Percentiles rank a stretch among this genome's conserved stretches.
phyloP scores from a whole-genome alignment of 2,888 invertebrate species.

The Fissipunctia ypsillon region DNA sequence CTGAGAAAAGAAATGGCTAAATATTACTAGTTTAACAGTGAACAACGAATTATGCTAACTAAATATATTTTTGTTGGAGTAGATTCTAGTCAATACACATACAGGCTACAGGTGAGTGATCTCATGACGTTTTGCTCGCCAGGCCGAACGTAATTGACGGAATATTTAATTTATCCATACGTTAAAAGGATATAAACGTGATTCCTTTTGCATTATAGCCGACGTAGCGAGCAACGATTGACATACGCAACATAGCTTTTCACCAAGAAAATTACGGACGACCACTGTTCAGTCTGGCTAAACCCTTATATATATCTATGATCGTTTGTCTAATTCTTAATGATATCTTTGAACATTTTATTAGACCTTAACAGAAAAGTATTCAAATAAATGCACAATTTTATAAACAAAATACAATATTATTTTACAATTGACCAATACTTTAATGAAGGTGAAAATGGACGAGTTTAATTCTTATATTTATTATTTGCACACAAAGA shows the following conservation, averaged over 20 bases:
- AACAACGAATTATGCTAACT: constrained; percentile 10
- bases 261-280: not conserved
- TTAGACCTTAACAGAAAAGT: constrained; percentile 3
- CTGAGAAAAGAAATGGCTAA: not conserved
- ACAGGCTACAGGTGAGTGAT: not conserved
- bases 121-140: not conserved
- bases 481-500: constrained; percentile 26
- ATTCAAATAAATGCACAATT: constrained; percentile 30
- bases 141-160: not conserved
- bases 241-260: not conserved
- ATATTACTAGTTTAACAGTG: constrained; percentile 3
- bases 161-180: not conserved
- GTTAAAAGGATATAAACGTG: not conserved
- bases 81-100: not conserved
- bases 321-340: constrained; percentile 1
- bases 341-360: constrained; percentile 15
- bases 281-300: not conserved
- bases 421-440: constrained; percentile 33
- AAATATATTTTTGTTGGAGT: not conserved
- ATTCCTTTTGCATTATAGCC: not conserved
- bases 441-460: constrained; percentile 15
- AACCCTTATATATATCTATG: constrained; percentile 18
- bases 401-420: constrained; percentile 19
- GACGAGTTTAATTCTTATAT: constrained; percentile 31
- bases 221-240: not conserved